Base-by-base conservation (phyloP, 1,140 invertebrate species). In the Tetramorium simillimum region DNA sequence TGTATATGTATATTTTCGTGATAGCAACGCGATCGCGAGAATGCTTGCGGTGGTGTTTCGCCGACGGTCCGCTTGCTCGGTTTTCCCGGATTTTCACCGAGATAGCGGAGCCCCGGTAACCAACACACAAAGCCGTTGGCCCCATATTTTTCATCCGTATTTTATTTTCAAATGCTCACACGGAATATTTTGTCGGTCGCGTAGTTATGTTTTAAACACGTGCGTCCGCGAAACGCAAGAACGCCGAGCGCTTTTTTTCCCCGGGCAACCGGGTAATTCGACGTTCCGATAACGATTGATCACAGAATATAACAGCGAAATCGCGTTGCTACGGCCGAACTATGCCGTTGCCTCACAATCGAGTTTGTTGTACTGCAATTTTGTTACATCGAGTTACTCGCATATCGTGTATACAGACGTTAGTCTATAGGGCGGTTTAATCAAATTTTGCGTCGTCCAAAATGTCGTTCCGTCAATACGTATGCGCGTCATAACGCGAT, bases 41-140 rank as follows among this genome's bases (percentile, higher is more conserved):
- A 81, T 28, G 49, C 65, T 70, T 40, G 63, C 33, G 85, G 67
- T 53, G n/a, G 60, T 33, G 56, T 67, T 62, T 72, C 16, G 10
- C 21, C 53, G 65, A 24, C 14, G 53, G 16, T 43, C 14, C 75
- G 53, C 9, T 58, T 24, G 46, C 33, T 65, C 33, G 85, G 46
- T 73, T 90, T 73, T 43, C 77, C 37, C 60, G 46, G 73, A 76
- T 89, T 90, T 89, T 84, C 65, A 51, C n/a, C 53, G 40, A 69
- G 62, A 65, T 86, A 46, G 37, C 88, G 40, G 24, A 73, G 18
- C 70, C 60, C 70, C 60, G 58, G 58, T 78, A 62, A 86, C 56
- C 58, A 69, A 81, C 49, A 21, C 56, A 21, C 37, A 46, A 67
- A 75, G 33, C 85, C 46, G 40, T 63, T 12, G 58, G 18, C 10